phyloP scores from a whole-genome alignment of 2,888 invertebrate species.

The Tuta absoluta region DNA sequence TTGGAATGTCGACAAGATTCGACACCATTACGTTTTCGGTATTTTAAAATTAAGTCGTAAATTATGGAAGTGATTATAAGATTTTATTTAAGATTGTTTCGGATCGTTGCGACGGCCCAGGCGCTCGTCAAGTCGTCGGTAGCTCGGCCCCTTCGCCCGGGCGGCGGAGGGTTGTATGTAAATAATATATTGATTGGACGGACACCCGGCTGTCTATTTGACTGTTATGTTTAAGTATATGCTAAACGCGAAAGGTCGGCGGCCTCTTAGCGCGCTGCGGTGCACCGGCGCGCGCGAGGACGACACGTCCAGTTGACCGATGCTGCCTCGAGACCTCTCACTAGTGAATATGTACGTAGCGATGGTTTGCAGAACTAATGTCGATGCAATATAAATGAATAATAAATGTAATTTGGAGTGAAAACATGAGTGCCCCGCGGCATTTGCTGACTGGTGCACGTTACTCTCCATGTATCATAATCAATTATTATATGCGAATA shows the following conservation, averaged over 20 bases:
- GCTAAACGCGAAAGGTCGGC: conserved; percentile 67
- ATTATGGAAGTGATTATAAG: conserved; percentile 77
- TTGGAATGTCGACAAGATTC: background rate
- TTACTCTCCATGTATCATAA: conserved; percentile 78
- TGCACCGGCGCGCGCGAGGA: conserved; percentile 55
- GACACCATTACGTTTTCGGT: conserved; percentile 51
- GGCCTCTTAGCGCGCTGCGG: conserved; percentile 56
- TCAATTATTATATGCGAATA: conserved; percentile 81
- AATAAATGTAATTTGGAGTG: conserved; percentile 74
- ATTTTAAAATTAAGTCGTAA: conserved; percentile 74
- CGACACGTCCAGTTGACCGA: conserved; percentile 60
- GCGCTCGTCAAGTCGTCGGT: conserved; percentile 41
- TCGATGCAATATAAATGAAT: conserved; percentile 76
- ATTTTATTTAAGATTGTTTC: conserved; percentile 56
- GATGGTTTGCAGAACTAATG: conserved; percentile 65
- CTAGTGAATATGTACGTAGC: conserved; percentile 79
- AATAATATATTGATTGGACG: conserved; percentile 73
- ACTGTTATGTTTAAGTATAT: conserved; percentile 78
- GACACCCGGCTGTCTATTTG: conserved; percentile 69
- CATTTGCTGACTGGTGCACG: conserved; percentile 56
- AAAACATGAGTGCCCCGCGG: conserved; percentile 54
- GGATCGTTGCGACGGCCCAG: conserved; percentile 50
- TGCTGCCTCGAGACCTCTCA: conserved; percentile 77
- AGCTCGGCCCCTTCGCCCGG: conserved; percentile 42
- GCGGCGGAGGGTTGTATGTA: conserved; percentile 63